These are phyloP conservation scores for Karalla daura DNA, from an alignment of 2,797 vertebrate genomes.

Conservation along the genomic window DNA sequence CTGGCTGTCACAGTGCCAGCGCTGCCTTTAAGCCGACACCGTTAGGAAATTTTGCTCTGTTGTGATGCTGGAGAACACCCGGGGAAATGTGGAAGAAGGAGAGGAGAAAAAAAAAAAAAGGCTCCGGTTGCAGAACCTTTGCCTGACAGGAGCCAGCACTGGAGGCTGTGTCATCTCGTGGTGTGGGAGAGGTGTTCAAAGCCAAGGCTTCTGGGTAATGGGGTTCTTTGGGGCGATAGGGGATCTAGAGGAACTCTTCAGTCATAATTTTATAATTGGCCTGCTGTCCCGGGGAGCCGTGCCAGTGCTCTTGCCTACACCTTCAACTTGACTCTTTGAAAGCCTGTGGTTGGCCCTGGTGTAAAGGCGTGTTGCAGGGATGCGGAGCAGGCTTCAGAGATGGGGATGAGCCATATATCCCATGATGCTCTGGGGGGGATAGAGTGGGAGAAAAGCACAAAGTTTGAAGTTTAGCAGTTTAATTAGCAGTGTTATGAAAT, in stretches of 20 bases:
- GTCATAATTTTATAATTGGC: slow-evolving; percentile 85
- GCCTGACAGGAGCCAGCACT: slow-evolving; percentile 78
- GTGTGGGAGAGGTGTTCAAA: slow-evolving; percentile 81
- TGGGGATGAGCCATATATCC: slow-evolving; percentile 35
- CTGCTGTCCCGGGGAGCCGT: slow-evolving; percentile 65
- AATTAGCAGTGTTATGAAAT: slow-evolving; percentile 20
- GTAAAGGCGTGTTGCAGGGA: slow-evolving; percentile 35
- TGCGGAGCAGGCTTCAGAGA: slow-evolving; percentile 27
- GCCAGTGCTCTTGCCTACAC: slow-evolving; percentile 68
- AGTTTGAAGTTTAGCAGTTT: slow-evolving; percentile 37
- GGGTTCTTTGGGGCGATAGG: slow-evolving; percentile 67
- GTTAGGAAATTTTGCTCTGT: slow-evolving; percentile 73
- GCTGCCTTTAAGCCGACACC: slow-evolving; percentile 77
- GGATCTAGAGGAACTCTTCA: slow-evolving; percentile 70
- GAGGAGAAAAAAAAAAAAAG: slow-evolving; percentile 25
- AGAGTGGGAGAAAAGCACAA: slow-evolving; percentile 2
- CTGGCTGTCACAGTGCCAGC: slow-evolving; percentile 83
- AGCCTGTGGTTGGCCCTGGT: slow-evolving; percentile 45
- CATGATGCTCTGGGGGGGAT: slow-evolving; percentile 30
- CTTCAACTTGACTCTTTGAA: slow-evolving; percentile 76
- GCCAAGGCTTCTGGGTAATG: slow-evolving; percentile 78
- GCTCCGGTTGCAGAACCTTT: slow-evolving; percentile 74
- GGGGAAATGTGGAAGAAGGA: slow-evolving; percentile 58
- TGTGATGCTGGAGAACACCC: slow-evolving; percentile 67
- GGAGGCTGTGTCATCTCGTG: slow-evolving; percentile 78